Evolutionary conservation across 2,113 vertebrate species (phyloP).

Genomic region (Ictidomys tridecemlineatus): DNA sequence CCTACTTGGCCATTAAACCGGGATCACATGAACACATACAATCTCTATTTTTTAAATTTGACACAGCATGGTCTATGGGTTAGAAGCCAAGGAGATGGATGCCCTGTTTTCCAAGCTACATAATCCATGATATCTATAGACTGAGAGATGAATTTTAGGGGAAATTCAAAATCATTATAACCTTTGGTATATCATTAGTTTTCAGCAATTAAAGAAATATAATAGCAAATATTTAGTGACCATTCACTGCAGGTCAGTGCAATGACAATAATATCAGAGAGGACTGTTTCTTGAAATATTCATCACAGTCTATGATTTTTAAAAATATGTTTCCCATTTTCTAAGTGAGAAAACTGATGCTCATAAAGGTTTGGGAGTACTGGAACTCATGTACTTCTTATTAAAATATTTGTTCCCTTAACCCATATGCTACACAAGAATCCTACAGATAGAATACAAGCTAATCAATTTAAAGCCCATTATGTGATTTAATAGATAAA

Average conservation of each 20-base stretch:
- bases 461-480: constrained; percentile 27
- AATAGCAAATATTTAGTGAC: neutral
- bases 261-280: neutral
- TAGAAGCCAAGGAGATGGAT: neutral
- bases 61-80: neutral
- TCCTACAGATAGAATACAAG: neutral
- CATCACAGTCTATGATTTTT: neutral
- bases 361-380: neutral
- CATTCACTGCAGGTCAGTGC: neutral
- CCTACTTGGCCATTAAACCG: neutral
- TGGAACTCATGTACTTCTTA: neutral
- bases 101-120: neutral
- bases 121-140: neutral
- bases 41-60: neutral
- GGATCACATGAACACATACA: neutral
- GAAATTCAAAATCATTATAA: neutral
- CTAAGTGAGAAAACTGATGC: constrained; percentile 41
- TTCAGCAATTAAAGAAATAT: neutral
- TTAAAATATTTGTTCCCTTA: constrained; percentile 56
- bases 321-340: neutral
- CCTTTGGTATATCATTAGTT: neutral
- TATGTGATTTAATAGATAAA: constrained; percentile 58
- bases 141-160: neutral
- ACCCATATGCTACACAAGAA: neutral
- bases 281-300: neutral